Percentiles rank a stretch among this genome's conserved stretches.
phyloP scores from a whole-genome alignment of 2,113 vertebrate species.

The Heloderma charlesbogerti region DNA sequence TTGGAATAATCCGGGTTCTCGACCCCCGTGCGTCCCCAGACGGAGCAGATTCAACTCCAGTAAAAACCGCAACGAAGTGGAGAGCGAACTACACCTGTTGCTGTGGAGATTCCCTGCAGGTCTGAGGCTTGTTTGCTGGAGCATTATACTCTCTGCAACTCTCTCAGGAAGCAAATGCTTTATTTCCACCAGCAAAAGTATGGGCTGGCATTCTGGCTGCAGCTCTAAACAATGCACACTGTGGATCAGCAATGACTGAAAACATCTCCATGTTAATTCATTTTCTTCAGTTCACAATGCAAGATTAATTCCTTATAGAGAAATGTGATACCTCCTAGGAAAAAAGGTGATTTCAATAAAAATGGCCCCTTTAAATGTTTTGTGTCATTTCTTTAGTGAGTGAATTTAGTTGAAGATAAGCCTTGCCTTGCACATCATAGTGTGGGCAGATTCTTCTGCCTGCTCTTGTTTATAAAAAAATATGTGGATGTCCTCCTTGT shows the following conservation, averaged over 20 bases:
- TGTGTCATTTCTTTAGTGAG: conserved; percentile 33
- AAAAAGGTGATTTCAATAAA: conserved; percentile 41
- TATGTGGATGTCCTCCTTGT: conserved; percentile 28
- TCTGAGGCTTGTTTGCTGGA: not conserved
- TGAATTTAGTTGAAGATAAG: conserved; percentile 47
- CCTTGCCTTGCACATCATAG: conserved; percentile 33
- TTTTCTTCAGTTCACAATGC: conserved; percentile 24
- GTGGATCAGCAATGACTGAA: not conserved
- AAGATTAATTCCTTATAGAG: conserved; percentile 38
- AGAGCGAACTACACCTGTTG: too few relatives aligned
- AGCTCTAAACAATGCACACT: not conserved
- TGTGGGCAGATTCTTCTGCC: conserved; percentile 16
- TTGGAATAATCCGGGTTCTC: too few relatives aligned
- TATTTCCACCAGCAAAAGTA: not conserved
- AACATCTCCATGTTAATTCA: conserved; percentile 15
- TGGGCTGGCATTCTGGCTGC: not conserved
- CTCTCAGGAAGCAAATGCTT: not conserved
- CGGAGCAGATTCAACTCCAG: too few relatives aligned
- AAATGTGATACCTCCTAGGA: conserved; percentile 34
- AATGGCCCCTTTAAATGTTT: conserved; percentile 6
- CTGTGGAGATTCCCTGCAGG: too few relatives aligned
- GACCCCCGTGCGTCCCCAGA: too few relatives aligned
- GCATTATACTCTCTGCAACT: not conserved
- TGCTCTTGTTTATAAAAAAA: conserved; percentile 28
- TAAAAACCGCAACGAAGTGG: too few relatives aligned